Percentiles rank a stretch among this genome's conserved stretches.
These are phyloP conservation scores for Ectemnius continuus DNA, from an alignment of 2,888 invertebrate species.

Conservation along the genomic window DNA sequence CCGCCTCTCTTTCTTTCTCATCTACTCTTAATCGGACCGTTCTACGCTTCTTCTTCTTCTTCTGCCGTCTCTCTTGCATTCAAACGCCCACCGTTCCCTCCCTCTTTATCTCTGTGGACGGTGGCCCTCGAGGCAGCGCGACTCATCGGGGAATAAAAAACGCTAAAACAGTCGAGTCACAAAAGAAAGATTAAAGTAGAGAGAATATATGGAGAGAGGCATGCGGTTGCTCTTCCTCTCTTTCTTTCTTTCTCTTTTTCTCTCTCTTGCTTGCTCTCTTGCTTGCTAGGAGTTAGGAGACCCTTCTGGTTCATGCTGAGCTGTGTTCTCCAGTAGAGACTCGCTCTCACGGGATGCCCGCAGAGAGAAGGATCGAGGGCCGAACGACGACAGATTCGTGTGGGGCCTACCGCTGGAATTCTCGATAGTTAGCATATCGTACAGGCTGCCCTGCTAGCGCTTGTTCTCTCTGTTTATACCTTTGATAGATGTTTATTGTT, in stretches of 20 bases:
- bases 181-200: slow-evolving; percentile 74
- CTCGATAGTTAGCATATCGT: no score
- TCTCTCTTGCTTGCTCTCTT: no score
- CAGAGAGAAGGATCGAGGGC: slow-evolving; percentile 24
- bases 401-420: slow-evolving; percentile 1
- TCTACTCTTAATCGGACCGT: no score
- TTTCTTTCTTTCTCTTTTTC: no score
- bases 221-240: slow-evolving; percentile 46
- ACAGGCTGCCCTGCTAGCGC: no score
- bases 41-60: slow-evolving; percentile 25
- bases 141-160: slow-evolving; percentile 72
- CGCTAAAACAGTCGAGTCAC: slow-evolving; percentile 75
- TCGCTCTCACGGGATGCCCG: slow-evolving; percentile 34
- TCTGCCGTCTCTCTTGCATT: slow-evolving; percentile 20
- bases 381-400: slow-evolving; percentile 22
- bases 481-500: no score
- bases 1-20: slow-evolving; percentile 20
- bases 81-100: not conserved
- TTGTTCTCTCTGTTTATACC: no score
- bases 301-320: slow-evolving; percentile 15
- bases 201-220: slow-evolving; percentile 68
- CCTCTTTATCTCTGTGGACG: not conserved
- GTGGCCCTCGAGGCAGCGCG: slow-evolving; percentile 46
- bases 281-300: slow-evolving; percentile 8
- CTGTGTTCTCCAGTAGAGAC: not conserved